Conservation (phyloP, 1,140 invertebrate species). For the Drosophila bipectinata region DNA sequence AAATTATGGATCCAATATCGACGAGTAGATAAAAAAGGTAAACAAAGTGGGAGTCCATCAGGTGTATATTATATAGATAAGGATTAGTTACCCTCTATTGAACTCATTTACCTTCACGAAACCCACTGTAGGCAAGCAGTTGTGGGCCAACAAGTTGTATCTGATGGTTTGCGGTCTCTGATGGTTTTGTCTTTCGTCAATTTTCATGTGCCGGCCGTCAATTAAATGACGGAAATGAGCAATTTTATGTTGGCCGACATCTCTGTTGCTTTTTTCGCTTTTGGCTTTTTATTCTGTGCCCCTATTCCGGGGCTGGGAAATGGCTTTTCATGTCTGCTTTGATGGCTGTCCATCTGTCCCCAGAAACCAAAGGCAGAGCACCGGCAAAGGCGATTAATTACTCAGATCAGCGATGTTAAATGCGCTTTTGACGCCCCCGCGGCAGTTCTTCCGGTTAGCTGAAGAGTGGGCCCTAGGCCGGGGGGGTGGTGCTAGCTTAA, state of each 20-base stretch:
- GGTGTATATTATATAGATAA: constrained; percentile 10
- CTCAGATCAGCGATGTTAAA: constrained; percentile 69
- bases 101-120: neutral
- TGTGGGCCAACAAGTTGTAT: constrained; percentile 49
- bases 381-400: constrained; percentile 70
- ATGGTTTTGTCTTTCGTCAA: constrained; percentile 58
- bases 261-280: constrained; percentile 27
- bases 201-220: constrained; percentile 70
- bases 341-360: constrained; percentile 49
- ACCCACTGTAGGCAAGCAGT: constrained; percentile 22
- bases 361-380: constrained; percentile 37
- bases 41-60: neutral
- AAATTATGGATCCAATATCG: neutral
- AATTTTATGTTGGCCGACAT: constrained; percentile 70
- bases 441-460: constrained; percentile 30
- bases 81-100: neutral
- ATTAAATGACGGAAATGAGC: constrained; percentile 78
- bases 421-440: constrained; percentile 64
- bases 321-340: constrained; percentile 74
- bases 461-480: constrained; percentile 2
- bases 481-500: constrained; percentile 30
- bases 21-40: neutral
- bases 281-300: constrained; percentile 51
- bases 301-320: constrained; percentile 57
- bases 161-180: constrained; percentile 14